Evolutionary conservation across 2,888 invertebrate genomes (phyloP).

Genomic region (Heliconius hortense): DNA sequence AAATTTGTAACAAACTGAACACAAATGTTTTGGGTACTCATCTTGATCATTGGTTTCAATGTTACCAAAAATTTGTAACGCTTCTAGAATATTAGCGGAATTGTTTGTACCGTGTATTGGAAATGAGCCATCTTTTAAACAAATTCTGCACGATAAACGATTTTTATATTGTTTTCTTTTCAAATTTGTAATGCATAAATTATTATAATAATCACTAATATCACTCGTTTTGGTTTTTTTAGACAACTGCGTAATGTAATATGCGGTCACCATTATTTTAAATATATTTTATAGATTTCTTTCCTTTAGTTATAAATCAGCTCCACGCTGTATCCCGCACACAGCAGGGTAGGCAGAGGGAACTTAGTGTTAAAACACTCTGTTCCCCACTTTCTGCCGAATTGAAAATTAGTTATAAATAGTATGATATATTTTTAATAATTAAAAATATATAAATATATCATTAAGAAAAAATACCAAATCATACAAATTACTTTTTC

Average conservation of each 20-base stretch:
- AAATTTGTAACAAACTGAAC: slow-evolving; percentile 59
- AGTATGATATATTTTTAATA: not conserved
- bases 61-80: slow-evolving; percentile 54
- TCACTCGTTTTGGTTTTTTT: slow-evolving; percentile 39
- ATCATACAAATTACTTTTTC: not conserved
- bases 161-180: slow-evolving; percentile 19
- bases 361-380: too few species aligned
- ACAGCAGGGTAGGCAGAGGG: too few species aligned
- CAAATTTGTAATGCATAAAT: slow-evolving; percentile 23
- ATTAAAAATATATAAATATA: not conserved
- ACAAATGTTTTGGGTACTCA: slow-evolving; percentile 57
- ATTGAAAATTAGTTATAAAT: too few species aligned
- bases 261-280: slow-evolving; percentile 49
- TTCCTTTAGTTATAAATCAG: not conserved
- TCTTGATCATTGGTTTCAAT: slow-evolving; percentile 56
- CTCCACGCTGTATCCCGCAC: too few species aligned
- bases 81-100: slow-evolving; percentile 51
- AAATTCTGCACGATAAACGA: slow-evolving; percentile 57
- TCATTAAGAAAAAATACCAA: not conserved
- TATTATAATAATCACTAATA: slow-evolving; percentile 41
- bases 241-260: slow-evolving; percentile 48
- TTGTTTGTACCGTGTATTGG: slow-evolving; percentile 52
- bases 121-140: slow-evolving; percentile 56
- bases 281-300: not conserved
- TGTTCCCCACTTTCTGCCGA: too few species aligned